Evolutionary conservation across 2,888 invertebrate genomes (phyloP).

Genomic region (Cryptus viduatorius): DNA sequence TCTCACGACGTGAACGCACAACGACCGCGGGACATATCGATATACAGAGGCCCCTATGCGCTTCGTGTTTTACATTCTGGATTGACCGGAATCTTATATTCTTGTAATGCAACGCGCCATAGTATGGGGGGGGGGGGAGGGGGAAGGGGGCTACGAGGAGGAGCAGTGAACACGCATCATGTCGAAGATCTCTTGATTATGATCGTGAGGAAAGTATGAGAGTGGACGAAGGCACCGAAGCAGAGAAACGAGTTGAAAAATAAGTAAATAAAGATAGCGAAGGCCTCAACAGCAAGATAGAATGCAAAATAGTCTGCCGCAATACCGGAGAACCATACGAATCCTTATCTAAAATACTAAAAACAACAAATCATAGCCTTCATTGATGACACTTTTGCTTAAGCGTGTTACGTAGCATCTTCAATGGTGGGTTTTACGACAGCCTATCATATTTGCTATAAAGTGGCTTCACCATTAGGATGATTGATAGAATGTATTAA

Average conservation of each 20-base stretch:
- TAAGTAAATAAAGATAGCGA: not conserved
- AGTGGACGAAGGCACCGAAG: not conserved
- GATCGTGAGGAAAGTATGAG: slow-evolving; percentile 40
- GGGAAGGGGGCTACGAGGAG: not conserved
- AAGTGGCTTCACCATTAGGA: too few species aligned
- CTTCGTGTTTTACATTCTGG: slow-evolving; percentile 59
- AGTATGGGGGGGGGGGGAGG: not conserved
- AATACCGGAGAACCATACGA: slow-evolving; percentile 15
- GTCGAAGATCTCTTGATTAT: slow-evolving; percentile 37
- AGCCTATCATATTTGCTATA: too few species aligned
- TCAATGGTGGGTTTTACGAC: too few species aligned
- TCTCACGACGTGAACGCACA: slow-evolving; percentile 12
- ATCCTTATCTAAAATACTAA: slow-evolving; percentile 1
- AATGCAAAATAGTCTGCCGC: slow-evolving; percentile 38
- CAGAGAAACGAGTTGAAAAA: not conserved
- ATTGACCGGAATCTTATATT: slow-evolving; percentile 65
- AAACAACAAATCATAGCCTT: not conserved
- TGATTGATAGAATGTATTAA: too few species aligned
- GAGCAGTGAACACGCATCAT: slow-evolving; percentile 17
- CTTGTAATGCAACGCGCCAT: slow-evolving; percentile 26
- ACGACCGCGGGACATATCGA: slow-evolving; percentile 41
- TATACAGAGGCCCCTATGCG: slow-evolving; percentile 15
- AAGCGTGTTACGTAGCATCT: too few species aligned
- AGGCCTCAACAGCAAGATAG: slow-evolving; percentile 9
- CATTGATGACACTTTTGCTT: too few species aligned